Base-by-base conservation (phyloP, 2,888 invertebrate species). In the Chymomyza procnemis region DNA sequence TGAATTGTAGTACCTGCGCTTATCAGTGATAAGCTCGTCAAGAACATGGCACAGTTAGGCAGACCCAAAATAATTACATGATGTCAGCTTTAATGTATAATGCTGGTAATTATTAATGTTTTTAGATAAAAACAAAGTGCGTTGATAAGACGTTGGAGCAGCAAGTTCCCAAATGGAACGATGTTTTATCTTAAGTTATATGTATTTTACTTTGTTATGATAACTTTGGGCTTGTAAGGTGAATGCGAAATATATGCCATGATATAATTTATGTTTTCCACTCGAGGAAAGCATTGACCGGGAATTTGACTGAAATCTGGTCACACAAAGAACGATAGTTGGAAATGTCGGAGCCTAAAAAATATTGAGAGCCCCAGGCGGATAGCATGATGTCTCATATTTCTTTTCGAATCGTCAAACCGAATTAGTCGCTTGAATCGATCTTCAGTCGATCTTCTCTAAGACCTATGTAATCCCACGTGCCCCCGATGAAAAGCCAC, bases 401-500 rank as follows among this genome's bases (percentile, higher is more conserved):
- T n/a, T n/a, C n/a, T n/a, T n/a, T n/a, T n/a, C n/a, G n/a, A n/a
- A n/a, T n/a, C n/a, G n/a, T n/a, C n/a, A n/a, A n/a, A n/a, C n/a
- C n/a, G n/a, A n/a, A n/a, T n/a, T 57, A 71, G 56, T 82, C 85
- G 80, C 79, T 87, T 88, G 79, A 87, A 71, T 77, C 79, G 80
- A 78, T 79, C 95, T 97, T 80, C 97, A 97, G 77, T 95, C 96
- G 86, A 98, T 99, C 92, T 97, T 97, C 90, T 97, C 97, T 47
- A 99, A 99, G 94, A 99, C 99, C 64, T 99, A 98, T 92, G 97
- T 99, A 69, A 99, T 99, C 64, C 99, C 99, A 66, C 95, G 99
- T 88, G 96, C 99, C 92, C 99, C 99, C 61, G 99, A 98, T 93
- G 99, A 99, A 93, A 99, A 99, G 93, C 98, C 99, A 84, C 98